Percentiles rank a stretch among this genome's conserved stretches.
Evolutionary conservation across 2,888 invertebrate species (phyloP).

Genomic region (Drepanosiphum platanoidis): DNA sequence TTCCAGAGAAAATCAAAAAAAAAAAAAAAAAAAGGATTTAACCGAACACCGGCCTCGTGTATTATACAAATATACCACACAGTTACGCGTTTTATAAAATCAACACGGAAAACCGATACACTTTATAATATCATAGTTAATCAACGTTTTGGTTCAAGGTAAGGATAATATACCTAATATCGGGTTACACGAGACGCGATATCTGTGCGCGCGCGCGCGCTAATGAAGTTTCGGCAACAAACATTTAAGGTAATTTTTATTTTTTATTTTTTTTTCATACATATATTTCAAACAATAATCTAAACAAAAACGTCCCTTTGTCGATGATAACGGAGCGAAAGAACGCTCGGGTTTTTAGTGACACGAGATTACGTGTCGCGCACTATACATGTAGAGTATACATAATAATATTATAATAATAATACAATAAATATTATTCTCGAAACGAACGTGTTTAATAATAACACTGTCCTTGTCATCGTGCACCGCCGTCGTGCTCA

Average conservation of each 20-base stretch:
- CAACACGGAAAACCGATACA: slow-evolving; percentile 55
- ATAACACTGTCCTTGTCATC: slow-evolving; percentile 42
- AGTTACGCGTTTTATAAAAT: neutral
- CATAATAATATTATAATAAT: slow-evolving; percentile 22
- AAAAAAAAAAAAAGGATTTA: slow-evolving; percentile 20
- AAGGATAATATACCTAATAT: slow-evolving; percentile 16
- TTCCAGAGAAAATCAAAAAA: slow-evolving; percentile 43
- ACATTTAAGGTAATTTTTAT: slow-evolving; percentile 11
- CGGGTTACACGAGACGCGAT: slow-evolving; percentile 25
- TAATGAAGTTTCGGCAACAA: slow-evolving; percentile 30
- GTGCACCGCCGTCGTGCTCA: slow-evolving; percentile 24
- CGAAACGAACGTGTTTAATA: slow-evolving; percentile 21
- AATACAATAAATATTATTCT: slow-evolving; percentile 36
- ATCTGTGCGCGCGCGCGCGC: neutral
- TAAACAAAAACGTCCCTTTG: slow-evolving; percentile 49
- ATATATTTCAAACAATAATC: slow-evolving; percentile 2
- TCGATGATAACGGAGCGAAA: neutral
- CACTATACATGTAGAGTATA: neutral
- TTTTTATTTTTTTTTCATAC: neutral
- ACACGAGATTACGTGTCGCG: slow-evolving; percentile 24
- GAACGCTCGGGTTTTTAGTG: neutral
- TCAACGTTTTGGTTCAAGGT: slow-evolving; percentile 52
- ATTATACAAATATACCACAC: neutral
- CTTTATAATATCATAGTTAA: slow-evolving; percentile 19
- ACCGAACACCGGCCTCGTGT: neutral